Evolutionary conservation across 2,113 vertebrate genomes (phyloP), one percentile per base, ranked within the genome.

Genomic region (Ceratotherium simum): DNA sequence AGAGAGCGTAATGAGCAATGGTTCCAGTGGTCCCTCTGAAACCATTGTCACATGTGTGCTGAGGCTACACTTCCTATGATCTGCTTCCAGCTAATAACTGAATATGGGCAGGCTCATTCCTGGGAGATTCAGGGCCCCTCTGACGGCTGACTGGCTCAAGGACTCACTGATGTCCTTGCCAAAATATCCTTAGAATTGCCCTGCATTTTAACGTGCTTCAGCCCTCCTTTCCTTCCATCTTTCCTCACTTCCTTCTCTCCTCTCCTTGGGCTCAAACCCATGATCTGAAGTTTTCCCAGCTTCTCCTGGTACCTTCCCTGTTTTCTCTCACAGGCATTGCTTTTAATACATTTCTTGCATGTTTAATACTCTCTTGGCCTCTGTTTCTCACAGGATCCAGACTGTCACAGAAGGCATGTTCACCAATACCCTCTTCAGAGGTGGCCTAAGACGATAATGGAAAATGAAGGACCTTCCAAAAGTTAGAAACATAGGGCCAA

Each of bases 1-100:
- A 36, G 20, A 9, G 4, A 10, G 17, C 5, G 2, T 0, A 14
- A 48, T 13, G 39, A 23, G 1, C 3, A 12, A 3, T 8, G 29
- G 9, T 11, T 69, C 60, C 69, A 31, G 21, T 2, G 29, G 36
- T 17, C 14, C 27, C 10, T n/a, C 75, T 78, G 33, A 65, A 84
- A 21, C n/a, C 14, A 27, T 3, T 4, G 11, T 2, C 13, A 1
- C 1, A 2, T 14, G 4, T 60, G 5, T 18, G 18, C 58, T 8
- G 25, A 23, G 7, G 16, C 23, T 64, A 20, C 6, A 0, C 12
- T 54, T 42, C 17, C 31, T 1, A 31, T 2, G 9, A 17, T 17
- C 23, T n/a, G 29, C 12, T 21, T 27, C 5, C 0, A 16, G 2
- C 11, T 25, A 69, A 13, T 20, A n/a, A 39, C 3, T n/a, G 64